A percentile compares a stretch with the other conserved stretches of the same genome.
Conservation (phyloP, 2,113 vertebrate genomes). For the Amphiprion percula region DNA sequence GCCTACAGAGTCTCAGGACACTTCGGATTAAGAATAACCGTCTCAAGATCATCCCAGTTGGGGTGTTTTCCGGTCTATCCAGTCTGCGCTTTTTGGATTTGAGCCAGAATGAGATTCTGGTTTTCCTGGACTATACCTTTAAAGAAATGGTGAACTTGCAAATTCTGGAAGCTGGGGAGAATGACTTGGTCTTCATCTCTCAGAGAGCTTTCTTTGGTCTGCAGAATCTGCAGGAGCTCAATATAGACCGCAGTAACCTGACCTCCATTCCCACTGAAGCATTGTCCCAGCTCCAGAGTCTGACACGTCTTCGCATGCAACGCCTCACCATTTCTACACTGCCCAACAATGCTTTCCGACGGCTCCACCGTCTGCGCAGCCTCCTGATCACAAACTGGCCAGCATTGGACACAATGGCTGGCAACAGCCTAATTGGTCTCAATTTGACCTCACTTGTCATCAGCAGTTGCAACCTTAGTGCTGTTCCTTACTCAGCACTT, state of each 20-base stretch:
- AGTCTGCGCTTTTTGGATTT: constrained; percentile 87
- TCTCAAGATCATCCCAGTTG: constrained; percentile 88
- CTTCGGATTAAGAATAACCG: constrained; percentile 86
- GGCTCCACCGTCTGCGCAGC: constrained; percentile 82
- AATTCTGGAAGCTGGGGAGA: constrained; percentile 85
- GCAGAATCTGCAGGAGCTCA: constrained; percentile 84
- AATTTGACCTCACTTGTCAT: constrained; percentile 90
- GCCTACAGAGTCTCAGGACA: constrained; percentile 83
- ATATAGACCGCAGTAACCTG: constrained; percentile 90
- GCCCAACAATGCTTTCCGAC: constrained; percentile 84
- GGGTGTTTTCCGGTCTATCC: constrained; percentile 87
- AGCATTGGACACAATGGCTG: constrained; percentile 81
- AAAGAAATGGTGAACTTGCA: constrained; percentile 84
- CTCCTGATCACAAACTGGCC: constrained; percentile 89
- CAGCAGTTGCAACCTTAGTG: constrained; percentile 87
- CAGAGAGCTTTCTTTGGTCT: constrained; percentile 87
- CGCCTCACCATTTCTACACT: constrained; percentile 85
- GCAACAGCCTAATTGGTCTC: constrained; percentile 87
- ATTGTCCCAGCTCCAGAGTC: constrained; percentile 85
- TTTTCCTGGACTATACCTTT: constrained; percentile 92
- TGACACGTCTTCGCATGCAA: constrained; percentile 82
- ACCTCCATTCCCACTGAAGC: constrained; percentile 88
- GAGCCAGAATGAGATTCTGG: constrained; percentile 91
- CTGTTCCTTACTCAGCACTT: constrained; percentile 87
- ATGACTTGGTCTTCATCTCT: constrained; percentile 90